Evolutionary conservation across 2,797 vertebrate species (phyloP), one percentile per base, ranked within the genome.

Genomic region (Enteromius afrohamiltoni): DNA sequence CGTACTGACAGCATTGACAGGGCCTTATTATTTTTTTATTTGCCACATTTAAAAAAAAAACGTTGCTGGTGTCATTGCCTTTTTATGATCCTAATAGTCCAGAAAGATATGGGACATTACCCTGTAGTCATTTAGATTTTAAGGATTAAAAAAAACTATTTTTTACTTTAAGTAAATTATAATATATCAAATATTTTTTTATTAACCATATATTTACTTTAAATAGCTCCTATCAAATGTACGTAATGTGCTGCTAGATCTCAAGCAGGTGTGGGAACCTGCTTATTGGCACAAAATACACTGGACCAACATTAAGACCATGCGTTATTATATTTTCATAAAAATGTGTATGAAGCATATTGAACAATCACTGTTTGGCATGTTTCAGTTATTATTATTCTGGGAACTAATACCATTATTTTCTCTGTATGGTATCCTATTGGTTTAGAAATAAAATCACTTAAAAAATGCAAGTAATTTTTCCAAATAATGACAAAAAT

Each of bases 1-100:
- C 92, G 77, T 95, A 95, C 88, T 95, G 92, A 94, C 40, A 17
- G 14, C 75, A n/a, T n/a, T n/a, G n/a, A n/a, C n/a, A 83, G 60
- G 81, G 81, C 73, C 69, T 83, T 82, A 37, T 65, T 34, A 26
- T 53, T 1, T 65, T 67, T 69, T 7, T 42, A 58, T 76, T 60
- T 69, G 49, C 62, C 62, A 62, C 45, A 17, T 81, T 23, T 51
- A 55, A 40, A 58, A 13, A 26, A 60, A 34, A 42, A 42, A 40
- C 8, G 2, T 60, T 42, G 21, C 6, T 16, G 5, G 14, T 71
- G 49, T 13, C 11, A 4, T 80, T 73, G 70, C 80, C 55, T 62
- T 7, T 21, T 82, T 75, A 70, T 34, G 71, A 65, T 74, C 8
- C 1, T 64, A 40, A 73, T 11, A 14, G 21, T 37, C 14, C 34